phyloP scores from a whole-genome alignment of 2,113 vertebrate species.

The rat (Rattus norvegicus) region DNA sequence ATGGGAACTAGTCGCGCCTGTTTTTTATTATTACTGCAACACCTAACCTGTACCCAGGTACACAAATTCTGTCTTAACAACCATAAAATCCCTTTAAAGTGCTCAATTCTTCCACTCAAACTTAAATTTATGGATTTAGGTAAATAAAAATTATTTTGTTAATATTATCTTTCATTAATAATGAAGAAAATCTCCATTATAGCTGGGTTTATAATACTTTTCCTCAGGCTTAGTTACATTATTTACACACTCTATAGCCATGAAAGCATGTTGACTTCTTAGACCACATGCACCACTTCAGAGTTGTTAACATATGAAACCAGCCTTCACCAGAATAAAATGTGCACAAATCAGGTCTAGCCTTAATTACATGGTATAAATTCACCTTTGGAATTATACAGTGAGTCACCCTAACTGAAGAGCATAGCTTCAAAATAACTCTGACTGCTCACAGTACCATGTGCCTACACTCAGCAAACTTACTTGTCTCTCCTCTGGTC shows the following conservation, averaged over 20 bases:
- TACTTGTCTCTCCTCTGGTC: background rate
- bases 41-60: background rate
- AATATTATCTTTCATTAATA: background rate
- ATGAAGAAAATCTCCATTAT: background rate
- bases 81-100: background rate
- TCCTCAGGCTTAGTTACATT: background rate
- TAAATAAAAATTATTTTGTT: background rate
- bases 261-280: background rate
- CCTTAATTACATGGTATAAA: background rate
- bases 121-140: background rate
- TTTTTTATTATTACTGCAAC: no score
- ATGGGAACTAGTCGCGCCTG: no score
- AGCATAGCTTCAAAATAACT: background rate
- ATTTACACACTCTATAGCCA: background rate
- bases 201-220: background rate
- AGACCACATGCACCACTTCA: background rate
- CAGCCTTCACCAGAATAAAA: background rate
- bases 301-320: background rate
- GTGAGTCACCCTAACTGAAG: background rate
- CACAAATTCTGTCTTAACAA: background rate
- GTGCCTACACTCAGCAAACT: background rate
- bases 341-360: background rate
- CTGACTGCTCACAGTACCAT: background rate
- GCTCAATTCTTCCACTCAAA: background rate
- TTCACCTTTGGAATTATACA: background rate